Evolutionary conservation across 2,797 vertebrate genomes (phyloP), one percentile per base, ranked within the genome.

Genomic region (Myotis vivesi): DNA sequence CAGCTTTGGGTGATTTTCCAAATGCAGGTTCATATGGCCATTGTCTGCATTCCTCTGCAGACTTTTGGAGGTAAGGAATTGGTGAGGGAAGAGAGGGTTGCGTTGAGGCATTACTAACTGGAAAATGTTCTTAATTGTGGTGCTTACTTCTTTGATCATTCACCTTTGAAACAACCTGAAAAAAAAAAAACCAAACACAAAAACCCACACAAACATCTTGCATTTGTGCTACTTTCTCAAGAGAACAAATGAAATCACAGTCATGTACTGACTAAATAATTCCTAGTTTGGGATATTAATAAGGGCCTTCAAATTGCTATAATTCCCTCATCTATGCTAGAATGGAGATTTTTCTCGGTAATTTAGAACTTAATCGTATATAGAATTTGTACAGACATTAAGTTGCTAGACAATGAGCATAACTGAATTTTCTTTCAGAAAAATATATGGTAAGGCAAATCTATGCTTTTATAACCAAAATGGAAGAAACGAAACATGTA

Each of bases 381-480:
- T 23, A 94, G 94, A 93, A 96, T 96, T 94, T 97, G 80, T 82
- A 94, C 4, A 85, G 87, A 85, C 38, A 92, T 30, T 82, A 95
- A 92, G 94, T 80, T 28, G 84, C 95, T 91, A 36, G n/a, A 30
- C 8, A 16, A 81, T 55, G 28, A 95, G 15, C 28, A 86, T 51
- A 75, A 12, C n/a, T 66, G 38, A 77, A n/a, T 17, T 90, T 88
- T 72, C 25, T 55, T 89, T 90, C 49, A 95, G 87, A 55, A 55
- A 96, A 72, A 84, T 41, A 59, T 80, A 84, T 22, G 15, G 25
- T 62, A 41, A 96, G n/a, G 87, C 10, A 83, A 90, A 55, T 62
- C 59, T 72, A 64, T 36, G 49, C 30, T 85, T 94, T 72, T 59
- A 72, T 88, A 88, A 86, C 20, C 79, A 72, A 94, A 94, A 68